These are phyloP conservation scores for Orussus abietinus DNA, from an alignment of 1,140 invertebrate genomes.

Conservation along the genomic window DNA sequence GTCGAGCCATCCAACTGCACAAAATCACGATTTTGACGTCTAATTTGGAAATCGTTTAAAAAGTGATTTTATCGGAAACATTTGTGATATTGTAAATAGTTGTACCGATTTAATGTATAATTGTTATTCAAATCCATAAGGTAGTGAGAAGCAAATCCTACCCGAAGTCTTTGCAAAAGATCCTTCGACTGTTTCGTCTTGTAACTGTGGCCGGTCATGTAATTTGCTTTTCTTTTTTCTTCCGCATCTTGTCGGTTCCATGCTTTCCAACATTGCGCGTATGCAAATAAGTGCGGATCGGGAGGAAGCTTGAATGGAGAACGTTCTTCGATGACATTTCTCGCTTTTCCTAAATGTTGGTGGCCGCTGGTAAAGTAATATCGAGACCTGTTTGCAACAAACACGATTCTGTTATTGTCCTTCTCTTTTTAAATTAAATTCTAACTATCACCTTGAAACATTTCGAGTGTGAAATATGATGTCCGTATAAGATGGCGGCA, in stretches of 20 bases:
- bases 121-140: not conserved
- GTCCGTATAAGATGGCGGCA: slow-evolving; percentile 23
- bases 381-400: slow-evolving; percentile 16
- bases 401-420: not conserved
- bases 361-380: slow-evolving; percentile 36
- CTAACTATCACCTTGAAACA: slow-evolving; percentile 22
- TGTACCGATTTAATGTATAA: too few relatives aligned
- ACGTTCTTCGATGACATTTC: slow-evolving; percentile 28
- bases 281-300: slow-evolving; percentile 31
- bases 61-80: too few relatives aligned
- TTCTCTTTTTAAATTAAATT: slow-evolving; percentile 1
- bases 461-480: slow-evolving; percentile 30
- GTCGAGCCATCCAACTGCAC: too few relatives aligned
- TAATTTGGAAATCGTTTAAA: too few relatives aligned
- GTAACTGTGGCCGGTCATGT: not conserved
- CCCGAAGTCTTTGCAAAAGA: slow-evolving; percentile 29
- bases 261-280: slow-evolving; percentile 28
- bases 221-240: slow-evolving; percentile 14
- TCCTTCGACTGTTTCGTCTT: slow-evolving; percentile 9
- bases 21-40: too few relatives aligned
- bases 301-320: slow-evolving; percentile 34
- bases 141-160: slow-evolving; percentile 21
- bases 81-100: too few relatives aligned
- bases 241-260: slow-evolving; percentile 12
- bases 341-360: slow-evolving; percentile 28